These are phyloP conservation scores for Tethea ocularis DNA, from an alignment of 2,888 invertebrate genomes.

Conservation along the genomic window DNA sequence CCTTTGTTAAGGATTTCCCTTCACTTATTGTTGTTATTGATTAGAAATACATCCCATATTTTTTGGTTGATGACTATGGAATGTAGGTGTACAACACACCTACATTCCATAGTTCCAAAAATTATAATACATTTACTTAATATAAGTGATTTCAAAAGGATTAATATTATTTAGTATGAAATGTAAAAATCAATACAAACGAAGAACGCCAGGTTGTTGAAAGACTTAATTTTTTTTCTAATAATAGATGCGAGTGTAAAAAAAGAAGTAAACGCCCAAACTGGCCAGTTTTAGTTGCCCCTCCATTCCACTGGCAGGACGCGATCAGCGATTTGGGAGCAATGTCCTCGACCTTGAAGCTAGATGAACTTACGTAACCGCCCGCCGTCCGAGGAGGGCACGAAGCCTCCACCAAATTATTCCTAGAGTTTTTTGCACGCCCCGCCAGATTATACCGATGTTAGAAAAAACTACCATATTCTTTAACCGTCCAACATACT, in stretches of 20 bases:
- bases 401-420: slow-evolving; percentile 75
- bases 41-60: background rate
- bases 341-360: slow-evolving; percentile 82
- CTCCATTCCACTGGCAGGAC: slow-evolving; percentile 63
- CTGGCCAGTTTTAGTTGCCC: slow-evolving; percentile 65
- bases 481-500: background rate
- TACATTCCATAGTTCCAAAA: too few relatives aligned
- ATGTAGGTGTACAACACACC: too few relatives aligned
- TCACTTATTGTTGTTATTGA: background rate
- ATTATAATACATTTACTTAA: too few relatives aligned
- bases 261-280: slow-evolving; percentile 73
- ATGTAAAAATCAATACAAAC: background rate
- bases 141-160: background rate
- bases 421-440: slow-evolving; percentile 75
- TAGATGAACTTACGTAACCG: slow-evolving; percentile 83
- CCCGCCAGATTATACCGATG: slow-evolving; percentile 57
- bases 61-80: too few relatives aligned
- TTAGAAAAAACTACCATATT: slow-evolving; percentile 30
- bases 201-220: background rate
- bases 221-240: background rate
- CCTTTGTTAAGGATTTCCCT: background rate
- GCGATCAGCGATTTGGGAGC: slow-evolving; percentile 82
- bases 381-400: slow-evolving; percentile 67
- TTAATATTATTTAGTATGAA: background rate
- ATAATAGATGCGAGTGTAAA: slow-evolving; percentile 55